Conservation (phyloP, 2,113 vertebrate genomes). For the Daubentonia madagascariensis region DNA sequence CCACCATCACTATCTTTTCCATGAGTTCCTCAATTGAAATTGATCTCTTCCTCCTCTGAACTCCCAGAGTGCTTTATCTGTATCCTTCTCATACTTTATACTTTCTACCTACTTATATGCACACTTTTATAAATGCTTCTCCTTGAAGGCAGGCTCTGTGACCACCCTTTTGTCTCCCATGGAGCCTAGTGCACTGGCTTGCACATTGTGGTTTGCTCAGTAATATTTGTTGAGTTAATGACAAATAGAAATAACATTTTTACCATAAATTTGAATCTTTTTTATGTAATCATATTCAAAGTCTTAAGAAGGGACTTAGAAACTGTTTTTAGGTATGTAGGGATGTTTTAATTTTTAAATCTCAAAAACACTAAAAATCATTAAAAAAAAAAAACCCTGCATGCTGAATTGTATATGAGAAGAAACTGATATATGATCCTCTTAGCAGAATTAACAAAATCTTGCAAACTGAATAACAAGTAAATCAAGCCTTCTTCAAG, state of each 20-base stretch:
- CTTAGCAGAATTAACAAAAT: neutral
- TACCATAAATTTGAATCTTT: neutral
- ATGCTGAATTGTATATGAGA: constrained; percentile 8
- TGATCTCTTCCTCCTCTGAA: neutral
- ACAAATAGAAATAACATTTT: neutral
- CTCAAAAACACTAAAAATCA: constrained; percentile 24
- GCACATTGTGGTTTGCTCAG: neutral
- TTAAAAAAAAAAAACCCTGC: neutral
- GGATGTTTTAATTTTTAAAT: constrained; percentile 34
- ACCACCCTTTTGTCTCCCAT: neutral
- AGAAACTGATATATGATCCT: constrained; percentile 9
- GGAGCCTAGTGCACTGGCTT: neutral
- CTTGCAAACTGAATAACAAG: neutral
- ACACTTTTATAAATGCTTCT: neutral
- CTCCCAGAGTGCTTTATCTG: neutral
- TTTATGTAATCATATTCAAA: neutral
- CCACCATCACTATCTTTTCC: neutral
- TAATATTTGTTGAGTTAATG: neutral
- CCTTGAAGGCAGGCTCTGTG: neutral
- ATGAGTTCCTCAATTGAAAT: neutral
- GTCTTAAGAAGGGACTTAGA: neutral
- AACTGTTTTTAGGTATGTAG: neutral
- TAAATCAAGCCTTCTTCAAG: neutral
- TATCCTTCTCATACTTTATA: neutral
- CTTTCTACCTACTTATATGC: neutral